Conservation (phyloP, 2,797 vertebrate genomes). For the Hapalemur alaotrensis region DNA sequence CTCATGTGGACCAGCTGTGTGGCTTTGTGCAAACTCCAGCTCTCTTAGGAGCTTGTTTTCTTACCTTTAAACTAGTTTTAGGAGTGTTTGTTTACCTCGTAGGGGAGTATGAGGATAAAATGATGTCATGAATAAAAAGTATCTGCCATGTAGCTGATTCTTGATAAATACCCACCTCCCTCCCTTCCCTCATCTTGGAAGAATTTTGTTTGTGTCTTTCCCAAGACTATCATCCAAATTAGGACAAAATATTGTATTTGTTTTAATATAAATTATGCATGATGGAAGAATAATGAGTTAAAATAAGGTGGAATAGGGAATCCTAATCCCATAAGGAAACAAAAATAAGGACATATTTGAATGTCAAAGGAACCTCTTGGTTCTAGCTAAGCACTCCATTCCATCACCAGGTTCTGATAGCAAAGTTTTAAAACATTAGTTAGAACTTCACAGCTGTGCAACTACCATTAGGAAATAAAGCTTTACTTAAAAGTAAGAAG, state of each 20-base stretch:
- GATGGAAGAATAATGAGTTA: neutral
- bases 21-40: neutral
- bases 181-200: neutral
- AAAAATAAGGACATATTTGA: neutral
- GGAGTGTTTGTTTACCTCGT: neutral
- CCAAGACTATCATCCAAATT: neutral
- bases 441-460: neutral
- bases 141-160: neutral
- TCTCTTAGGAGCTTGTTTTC: neutral
- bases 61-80: neutral
- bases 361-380: neutral
- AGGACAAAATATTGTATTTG: neutral
- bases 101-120: neutral
- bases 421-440: neutral
- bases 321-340: neutral
- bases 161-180: neutral
- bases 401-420: neutral
- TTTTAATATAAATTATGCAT: neutral
- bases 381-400: neutral
- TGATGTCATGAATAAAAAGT: neutral
- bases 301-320: neutral
- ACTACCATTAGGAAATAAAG: neutral
- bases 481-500: conserved; percentile 48
- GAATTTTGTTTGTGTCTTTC: neutral
- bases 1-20: neutral